Base-by-base conservation (phyloP, 2,113 vertebrate genomes). In the Psettodes erumei region DNA sequence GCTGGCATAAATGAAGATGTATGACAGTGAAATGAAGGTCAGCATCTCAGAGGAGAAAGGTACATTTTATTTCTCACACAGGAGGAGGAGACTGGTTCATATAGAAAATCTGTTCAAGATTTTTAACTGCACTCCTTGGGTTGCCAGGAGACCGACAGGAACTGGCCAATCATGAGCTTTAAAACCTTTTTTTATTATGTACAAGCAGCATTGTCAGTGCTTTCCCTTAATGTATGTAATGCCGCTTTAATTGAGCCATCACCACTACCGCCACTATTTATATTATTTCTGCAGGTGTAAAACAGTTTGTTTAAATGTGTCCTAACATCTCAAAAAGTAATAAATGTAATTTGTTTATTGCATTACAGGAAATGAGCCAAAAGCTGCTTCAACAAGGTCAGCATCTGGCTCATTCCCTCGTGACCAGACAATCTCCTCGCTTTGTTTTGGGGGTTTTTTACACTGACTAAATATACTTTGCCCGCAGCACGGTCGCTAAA, bases 21-120 rank as follows among this genome's bases (percentile, higher is more conserved):
- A 74, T 8, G 5, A 51, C 58, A 59, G 71, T 43, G 61, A 78
- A 86, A 47, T 33, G 23, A 75, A 85, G 83, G 84, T 86, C 66
- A 79, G 18, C 16, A 32, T 71, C 27, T 48, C 33, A 19, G 18
- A 67, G 65, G 67, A 73, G 38, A 65, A 71, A 84, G 68, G 45
- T n/a, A 5, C 56, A 43, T 62, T 74, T 62, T 75, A 28, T 32
- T 58, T 30, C 23, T 16, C 35, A 30, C 33, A 55, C 47, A 8
- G 62, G 51, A 25, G 23, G 18, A 47, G 42, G 45, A 47, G 23
- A 59, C 28, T 10, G 8, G n/a, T n/a, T 12, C 45, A 3, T 18
- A 10, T 33, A 23, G 5, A 18, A 50, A 75, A 21, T 71, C 8
- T 21, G 37, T 25, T n/a, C n/a, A n/a, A n/a, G n/a, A n/a, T n/a